phyloP scores from a whole-genome alignment of 2,113 vertebrate genomes.

The Ciconia boyciana region DNA sequence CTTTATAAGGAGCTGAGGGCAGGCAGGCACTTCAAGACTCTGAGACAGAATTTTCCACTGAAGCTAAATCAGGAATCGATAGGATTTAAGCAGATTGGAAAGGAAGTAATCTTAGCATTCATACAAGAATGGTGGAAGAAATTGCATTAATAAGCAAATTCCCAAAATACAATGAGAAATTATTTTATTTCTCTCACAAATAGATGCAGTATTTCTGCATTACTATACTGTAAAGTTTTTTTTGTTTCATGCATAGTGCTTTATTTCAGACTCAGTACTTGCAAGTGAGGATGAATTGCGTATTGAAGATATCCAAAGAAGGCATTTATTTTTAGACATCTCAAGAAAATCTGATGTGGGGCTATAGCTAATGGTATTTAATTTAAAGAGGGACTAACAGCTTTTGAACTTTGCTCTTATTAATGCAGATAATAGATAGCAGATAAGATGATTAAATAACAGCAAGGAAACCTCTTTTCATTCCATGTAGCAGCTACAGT shows the following conservation, averaged over 20 bases:
- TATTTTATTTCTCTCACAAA: background rate
- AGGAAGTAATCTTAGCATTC: background rate
- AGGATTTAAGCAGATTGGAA: background rate
- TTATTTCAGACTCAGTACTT: background rate
- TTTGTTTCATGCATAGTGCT: background rate
- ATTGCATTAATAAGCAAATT: background rate
- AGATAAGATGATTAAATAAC: slow-evolving; percentile 11
- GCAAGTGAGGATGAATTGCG: background rate
- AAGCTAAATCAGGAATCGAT: background rate
- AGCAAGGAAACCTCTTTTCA: background rate
- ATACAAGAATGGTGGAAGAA: background rate
- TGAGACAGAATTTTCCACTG: background rate
- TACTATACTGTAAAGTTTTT: background rate
- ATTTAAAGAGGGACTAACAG: background rate
- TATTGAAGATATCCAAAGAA: background rate
- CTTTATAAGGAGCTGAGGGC: background rate
- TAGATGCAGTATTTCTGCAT: background rate
- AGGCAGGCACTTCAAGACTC: background rate
- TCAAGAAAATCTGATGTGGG: background rate
- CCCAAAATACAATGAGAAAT: background rate
- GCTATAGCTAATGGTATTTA: background rate
- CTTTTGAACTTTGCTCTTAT: slow-evolving; percentile 42
- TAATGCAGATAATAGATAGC: background rate
- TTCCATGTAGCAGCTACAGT: background rate
- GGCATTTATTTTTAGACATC: background rate